Percentiles rank a stretch among this genome's conserved stretches.
Evolutionary conservation across 2,113 vertebrate genomes (phyloP).

Genomic region (Smithornis capensis): DNA sequence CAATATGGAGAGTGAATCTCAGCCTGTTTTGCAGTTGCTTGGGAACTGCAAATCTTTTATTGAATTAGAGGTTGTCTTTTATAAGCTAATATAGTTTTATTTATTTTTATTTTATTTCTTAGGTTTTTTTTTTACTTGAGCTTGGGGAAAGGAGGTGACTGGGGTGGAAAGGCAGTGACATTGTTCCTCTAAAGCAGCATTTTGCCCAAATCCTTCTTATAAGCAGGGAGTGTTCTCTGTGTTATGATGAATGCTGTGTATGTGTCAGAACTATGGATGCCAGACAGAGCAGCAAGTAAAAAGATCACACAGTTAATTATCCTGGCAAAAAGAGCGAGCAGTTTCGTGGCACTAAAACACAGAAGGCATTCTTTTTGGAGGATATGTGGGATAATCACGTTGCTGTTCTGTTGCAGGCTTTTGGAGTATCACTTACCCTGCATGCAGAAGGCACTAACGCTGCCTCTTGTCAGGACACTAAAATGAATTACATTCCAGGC

Average conservation of each 20-base stretch:
- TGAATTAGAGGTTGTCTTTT: background rate
- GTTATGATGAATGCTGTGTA: background rate
- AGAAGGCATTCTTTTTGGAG: background rate
- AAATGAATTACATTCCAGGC: background rate
- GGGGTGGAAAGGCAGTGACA: accelerated
- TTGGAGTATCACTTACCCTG: background rate
- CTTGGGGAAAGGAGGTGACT: accelerated
- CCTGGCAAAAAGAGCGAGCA: background rate
- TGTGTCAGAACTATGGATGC: background rate
- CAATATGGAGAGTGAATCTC: background rate
- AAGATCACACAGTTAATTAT: background rate
- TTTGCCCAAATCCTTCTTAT: background rate
- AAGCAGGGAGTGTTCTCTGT: background rate
- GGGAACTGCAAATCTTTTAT: background rate
- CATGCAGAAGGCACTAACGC: background rate
- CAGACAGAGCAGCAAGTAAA: background rate
- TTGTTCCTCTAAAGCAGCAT: background rate
- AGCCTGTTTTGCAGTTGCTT: background rate
- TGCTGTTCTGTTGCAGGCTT: background rate
- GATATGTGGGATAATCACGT: accelerated
- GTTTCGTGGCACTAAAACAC: background rate
- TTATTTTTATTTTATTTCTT: too few species aligned
- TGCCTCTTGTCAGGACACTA: background rate
- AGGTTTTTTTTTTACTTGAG: accelerated
- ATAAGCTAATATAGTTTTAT: accelerated